Evolutionary conservation across 2,888 invertebrate species (phyloP), one percentile per base, ranked within the genome.

Genomic region (Scrobipalpa atriplicella): DNA sequence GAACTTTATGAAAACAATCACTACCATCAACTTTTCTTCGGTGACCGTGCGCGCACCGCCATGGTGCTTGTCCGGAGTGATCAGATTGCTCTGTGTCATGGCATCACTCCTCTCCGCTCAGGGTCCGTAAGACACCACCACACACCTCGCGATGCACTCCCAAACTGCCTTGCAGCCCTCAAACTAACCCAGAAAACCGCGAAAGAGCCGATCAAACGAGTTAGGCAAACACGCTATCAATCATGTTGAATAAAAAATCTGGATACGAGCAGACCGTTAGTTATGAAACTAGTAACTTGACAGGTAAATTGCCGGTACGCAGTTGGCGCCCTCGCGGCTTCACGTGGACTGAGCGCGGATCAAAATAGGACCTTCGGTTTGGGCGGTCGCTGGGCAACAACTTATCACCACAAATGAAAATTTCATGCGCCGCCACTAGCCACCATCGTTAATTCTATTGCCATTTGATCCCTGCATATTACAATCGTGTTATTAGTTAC

Each of bases 331-430:
- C 74, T 74, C 72, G 76, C 72, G 69, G 69, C 75, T 79, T 83
- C 88, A 89, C 89, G 85, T 90, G 89, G 80, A 91, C 90, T 90
- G 86, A 84, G 72, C 71, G 72, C 66, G 81, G 84, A 78, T 83
- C 86, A 86, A 90, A 88, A 85, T 86, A 87, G 73, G 86, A 80
- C 86, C 87, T 85, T 88, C 84, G 71, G 78, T 78, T 71, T 74
- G 78, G 71, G 81, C 84, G 91, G 90, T 81, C 86, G 89, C 79
- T 75, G 77, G 87, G 91, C 85, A 89, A 92, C 91, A 80, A 72
- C 78, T 87, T 84, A 90, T 87, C 85, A 90, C 80, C 86, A 92
- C 92, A 92, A 91, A 91, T 86, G 78, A 88, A 89, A 85, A 64
- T 83, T 87, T 84, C 82, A 89, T 84, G 81, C 79, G 81, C 75